Evolutionary conservation across 1,140 invertebrate genomes (phyloP).

Genomic region (Orchestia grillus): DNA sequence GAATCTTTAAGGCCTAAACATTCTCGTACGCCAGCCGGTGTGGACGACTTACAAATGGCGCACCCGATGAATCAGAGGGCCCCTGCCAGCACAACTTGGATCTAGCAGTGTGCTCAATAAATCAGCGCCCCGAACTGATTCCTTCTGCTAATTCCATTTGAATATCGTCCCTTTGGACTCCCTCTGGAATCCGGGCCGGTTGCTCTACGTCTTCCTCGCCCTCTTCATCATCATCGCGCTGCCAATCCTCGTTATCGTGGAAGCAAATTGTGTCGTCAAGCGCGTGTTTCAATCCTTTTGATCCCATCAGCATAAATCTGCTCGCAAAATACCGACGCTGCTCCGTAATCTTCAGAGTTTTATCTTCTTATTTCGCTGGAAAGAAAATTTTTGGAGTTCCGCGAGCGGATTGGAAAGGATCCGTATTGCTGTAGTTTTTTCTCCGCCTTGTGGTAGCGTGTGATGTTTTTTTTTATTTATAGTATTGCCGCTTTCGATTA

Average conservation of each 20-base stretch:
- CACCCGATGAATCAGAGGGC: not conserved
- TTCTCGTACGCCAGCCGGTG: not conserved
- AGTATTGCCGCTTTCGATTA: not conserved
- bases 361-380: slow-evolving; percentile 41
- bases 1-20: not conserved
- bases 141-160: slow-evolving; percentile 46
- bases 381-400: not conserved
- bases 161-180: slow-evolving; percentile 36
- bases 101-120: slow-evolving; percentile 8
- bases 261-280: slow-evolving; percentile 45
- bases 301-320: slow-evolving; percentile 55
- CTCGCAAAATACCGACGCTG: slow-evolving; percentile 41
- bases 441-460: not conserved
- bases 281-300: slow-evolving; percentile 52
- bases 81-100: not conserved
- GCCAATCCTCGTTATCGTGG: slow-evolving; percentile 46
- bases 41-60: not conserved
- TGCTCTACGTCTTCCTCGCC: not conserved
- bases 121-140: slow-evolving; percentile 23
- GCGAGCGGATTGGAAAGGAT: slow-evolving; percentile 30
- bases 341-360: slow-evolving; percentile 29
- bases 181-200: not conserved
- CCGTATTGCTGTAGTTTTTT: not conserved
- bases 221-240: not conserved
- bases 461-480: not conserved